Base-by-base conservation (phyloP, 2,888 invertebrate genomes). In the Hyppa rectilinea region DNA sequence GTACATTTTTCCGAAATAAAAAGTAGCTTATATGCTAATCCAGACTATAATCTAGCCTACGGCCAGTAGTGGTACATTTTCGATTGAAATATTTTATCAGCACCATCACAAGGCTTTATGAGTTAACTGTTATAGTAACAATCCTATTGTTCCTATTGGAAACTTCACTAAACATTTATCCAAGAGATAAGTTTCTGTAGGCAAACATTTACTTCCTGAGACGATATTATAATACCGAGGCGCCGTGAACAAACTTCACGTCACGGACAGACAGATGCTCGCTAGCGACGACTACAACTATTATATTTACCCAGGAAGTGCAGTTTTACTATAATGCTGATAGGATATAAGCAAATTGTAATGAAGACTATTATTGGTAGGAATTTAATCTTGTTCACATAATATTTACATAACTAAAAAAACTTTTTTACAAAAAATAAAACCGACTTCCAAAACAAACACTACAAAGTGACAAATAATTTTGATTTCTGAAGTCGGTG, bases 201-300 rank as follows among this genome's bases (percentile, higher is more conserved):
- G 7, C 23, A 40, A 52, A 63, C 45, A 59, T 65, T 23, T 23
- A 29, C 52, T 75, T 64, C 75, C 72, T 23, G 52, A 17, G 23
- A 29, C n/a, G 29, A 29, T 52, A 63, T 70, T 52, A 63, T 70
- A 75, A 68, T 53, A 58, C 4, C 4, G 34, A n/a, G 29, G 5
- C 20, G 12, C 38, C n/a, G n/a, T 4, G 43, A 71, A 55, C 38
- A 40, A 78, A 64, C 55, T 71, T 52, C 45, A 31, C 5, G 38
- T n/a, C 4, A 29, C n/a, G 36, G 23, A 14, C 6, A 4, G 34
- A 20, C 29, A 36, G 20, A 40, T 26, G 23, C 29, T 26, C 31
- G 75, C 45, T 58, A 50, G 20, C 23, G 6, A 14, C 34, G 43
- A 45, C 36, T 23, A 31, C 9, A 7, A 14, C 29, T 34, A 36